phyloP scores from a whole-genome alignment of 2,113 vertebrate genomes.

The Lutjanus erythropterus region DNA sequence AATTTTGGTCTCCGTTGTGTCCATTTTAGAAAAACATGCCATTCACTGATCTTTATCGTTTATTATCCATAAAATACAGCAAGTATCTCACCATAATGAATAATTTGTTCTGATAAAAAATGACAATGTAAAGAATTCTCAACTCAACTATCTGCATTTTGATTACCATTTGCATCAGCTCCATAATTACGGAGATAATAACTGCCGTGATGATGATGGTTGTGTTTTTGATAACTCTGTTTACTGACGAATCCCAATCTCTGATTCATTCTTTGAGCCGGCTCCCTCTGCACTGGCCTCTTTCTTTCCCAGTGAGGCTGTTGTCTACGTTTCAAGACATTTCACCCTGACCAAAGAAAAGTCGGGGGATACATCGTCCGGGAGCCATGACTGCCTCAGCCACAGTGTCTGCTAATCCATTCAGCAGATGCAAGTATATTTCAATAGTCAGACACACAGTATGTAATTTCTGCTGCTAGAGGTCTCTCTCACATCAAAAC shows the following conservation, averaged over 20 bases:
- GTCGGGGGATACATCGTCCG: not conserved
- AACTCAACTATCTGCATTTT: slow-evolving; percentile 39
- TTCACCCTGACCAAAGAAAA: not conserved
- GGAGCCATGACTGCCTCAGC: too few relatives aligned
- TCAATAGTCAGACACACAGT: too few relatives aligned
- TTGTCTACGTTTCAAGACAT: not conserved
- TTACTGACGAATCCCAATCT: slow-evolving; percentile 7
- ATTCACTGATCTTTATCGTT: slow-evolving; percentile 20
- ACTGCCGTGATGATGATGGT: slow-evolving; percentile 33
- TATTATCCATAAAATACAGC: slow-evolving; percentile 35
- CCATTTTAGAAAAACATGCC: slow-evolving; percentile 25
- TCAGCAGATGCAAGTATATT: not conserved
- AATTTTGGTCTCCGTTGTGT: slow-evolving; percentile 24
- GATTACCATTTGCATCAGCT: slow-evolving; percentile 43
- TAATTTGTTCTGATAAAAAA: not conserved
- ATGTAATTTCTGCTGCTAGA: too few relatives aligned
- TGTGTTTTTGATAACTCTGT: slow-evolving; percentile 56
- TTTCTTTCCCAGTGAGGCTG: not conserved
- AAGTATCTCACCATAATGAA: not conserved
- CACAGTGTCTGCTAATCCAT: not conserved
- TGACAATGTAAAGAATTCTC: slow-evolving; percentile 25
- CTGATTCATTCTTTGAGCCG: slow-evolving; percentile 4
- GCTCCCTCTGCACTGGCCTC: not conserved
- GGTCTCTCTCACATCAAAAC: too few relatives aligned
- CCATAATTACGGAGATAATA: slow-evolving; percentile 48